Conservation (phyloP, 1,140 invertebrate species). For the Cyrtorhinus lividipennis region DNA sequence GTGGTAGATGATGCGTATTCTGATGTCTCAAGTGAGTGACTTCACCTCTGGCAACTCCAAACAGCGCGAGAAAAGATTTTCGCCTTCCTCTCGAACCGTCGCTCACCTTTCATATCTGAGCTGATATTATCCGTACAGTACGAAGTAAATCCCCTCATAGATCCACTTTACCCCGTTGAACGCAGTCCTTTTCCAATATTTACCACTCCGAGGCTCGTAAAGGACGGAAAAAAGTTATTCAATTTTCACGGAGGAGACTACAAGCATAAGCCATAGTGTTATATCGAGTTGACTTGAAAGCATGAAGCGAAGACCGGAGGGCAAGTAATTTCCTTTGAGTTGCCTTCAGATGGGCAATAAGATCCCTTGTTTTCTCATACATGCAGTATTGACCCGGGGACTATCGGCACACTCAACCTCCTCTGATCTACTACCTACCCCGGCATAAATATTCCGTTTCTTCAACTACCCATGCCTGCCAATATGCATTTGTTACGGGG, state of each 20-base stretch:
- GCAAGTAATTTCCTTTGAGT: constrained; percentile 9
- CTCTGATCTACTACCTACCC: background rate
- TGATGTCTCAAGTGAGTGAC: too few relatives aligned
- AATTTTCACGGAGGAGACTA: background rate
- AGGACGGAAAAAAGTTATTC: background rate
- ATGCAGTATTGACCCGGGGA: constrained; percentile 2
- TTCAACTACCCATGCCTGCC: background rate
- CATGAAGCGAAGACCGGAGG: constrained; percentile 8
- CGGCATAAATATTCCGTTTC: background rate
- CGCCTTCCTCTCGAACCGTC: too few relatives aligned
- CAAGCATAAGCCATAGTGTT: background rate
- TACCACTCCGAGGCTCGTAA: background rate
- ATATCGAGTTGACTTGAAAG: constrained; percentile 7
- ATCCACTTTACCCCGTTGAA: background rate
- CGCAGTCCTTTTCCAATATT: constrained; percentile 4
- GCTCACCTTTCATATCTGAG: too few relatives aligned
- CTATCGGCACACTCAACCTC: background rate
- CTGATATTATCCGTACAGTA: too few relatives aligned
- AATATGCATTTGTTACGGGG: background rate
- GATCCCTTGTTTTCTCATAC: constrained; percentile 9
- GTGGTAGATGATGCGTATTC: too few relatives aligned
- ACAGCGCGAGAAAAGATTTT: too few relatives aligned
- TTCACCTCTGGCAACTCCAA: too few relatives aligned
- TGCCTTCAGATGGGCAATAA: constrained; percentile 3
- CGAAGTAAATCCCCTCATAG: background rate